Evolutionary conservation across 2,797 vertebrate genomes (phyloP).

Genomic region (Apogon talboti): DNA sequence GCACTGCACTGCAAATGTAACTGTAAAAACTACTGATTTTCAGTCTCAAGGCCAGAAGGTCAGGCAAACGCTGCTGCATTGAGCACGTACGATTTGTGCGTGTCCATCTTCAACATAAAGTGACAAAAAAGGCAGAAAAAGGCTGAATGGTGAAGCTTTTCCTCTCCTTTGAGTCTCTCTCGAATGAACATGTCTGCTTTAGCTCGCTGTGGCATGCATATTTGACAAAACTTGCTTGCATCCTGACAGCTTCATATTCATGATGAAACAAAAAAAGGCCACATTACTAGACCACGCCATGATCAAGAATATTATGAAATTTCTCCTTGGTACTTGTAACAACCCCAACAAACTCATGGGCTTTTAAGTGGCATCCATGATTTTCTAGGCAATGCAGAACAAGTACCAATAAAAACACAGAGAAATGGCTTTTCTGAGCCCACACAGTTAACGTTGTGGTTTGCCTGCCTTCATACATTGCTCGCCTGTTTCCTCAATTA

Average conservation of each 20-base stretch:
- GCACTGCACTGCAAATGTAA: conserved; percentile 12
- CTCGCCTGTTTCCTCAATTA: conserved; percentile 5
- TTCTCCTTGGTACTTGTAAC: conserved; percentile 5
- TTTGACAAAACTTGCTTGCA: conserved; percentile 27
- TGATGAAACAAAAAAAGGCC: conserved; percentile 35
- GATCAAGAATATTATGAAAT: neutral
- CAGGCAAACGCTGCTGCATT: conserved; percentile 30
- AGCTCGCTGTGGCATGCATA: conserved; percentile 57
- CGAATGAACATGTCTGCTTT: conserved; percentile 30
- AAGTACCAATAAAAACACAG: conserved; percentile 11
- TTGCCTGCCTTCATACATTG: conserved; percentile 10
- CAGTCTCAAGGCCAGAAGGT: conserved; percentile 41
- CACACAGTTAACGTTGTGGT: conserved; percentile 8
- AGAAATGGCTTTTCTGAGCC: neutral
- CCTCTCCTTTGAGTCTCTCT: conserved; percentile 14
- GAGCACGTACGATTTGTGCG: conserved; percentile 31
- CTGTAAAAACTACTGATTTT: conserved; percentile 24
- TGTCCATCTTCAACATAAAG: conserved; percentile 28
- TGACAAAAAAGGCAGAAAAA: conserved; percentile 26
- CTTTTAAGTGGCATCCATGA: conserved; percentile 11
- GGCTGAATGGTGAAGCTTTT: conserved; percentile 35
- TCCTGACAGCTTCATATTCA: conserved; percentile 8
- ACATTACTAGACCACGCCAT: conserved; percentile 10
- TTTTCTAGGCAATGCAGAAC: conserved; percentile 2
- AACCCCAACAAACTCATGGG: conserved; percentile 8